These are phyloP conservation scores for Ferdinandea cuprea DNA, from an alignment of 2,888 invertebrate genomes.

Conservation along the genomic window DNA sequence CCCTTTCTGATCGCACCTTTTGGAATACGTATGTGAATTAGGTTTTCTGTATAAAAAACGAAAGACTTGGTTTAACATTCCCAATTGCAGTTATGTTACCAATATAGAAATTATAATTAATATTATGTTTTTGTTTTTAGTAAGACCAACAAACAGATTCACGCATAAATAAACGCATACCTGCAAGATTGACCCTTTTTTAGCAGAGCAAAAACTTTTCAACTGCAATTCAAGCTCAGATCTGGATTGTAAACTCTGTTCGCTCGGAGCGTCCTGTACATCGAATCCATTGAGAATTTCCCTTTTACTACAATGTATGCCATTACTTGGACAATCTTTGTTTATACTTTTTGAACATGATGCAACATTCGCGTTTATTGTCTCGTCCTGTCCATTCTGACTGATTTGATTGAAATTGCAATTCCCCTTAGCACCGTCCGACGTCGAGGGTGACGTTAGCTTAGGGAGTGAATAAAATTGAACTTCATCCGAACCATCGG, in stretches of 20 bases:
- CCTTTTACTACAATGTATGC: conserved; percentile 43
- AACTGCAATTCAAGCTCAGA: conserved; percentile 88
- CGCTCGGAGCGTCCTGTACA: conserved; percentile 80
- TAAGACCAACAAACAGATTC: too few species aligned
- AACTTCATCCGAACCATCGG: conserved; percentile 36
- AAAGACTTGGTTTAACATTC: too few species aligned
- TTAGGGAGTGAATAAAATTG: conserved; percentile 45
- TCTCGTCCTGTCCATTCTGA: conserved; percentile 53
- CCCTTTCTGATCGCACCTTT: too few species aligned
- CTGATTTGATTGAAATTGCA: conserved; percentile 45
- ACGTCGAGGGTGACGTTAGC: conserved; percentile 37
- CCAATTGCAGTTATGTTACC: too few species aligned
- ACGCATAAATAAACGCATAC: conserved; percentile 24
- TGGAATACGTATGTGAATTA: too few species aligned
- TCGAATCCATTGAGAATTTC: conserved; percentile 74
- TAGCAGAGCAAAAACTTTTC: conserved; percentile 85
- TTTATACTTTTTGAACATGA: conserved; percentile 72
- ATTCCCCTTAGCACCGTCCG: conserved; percentile 30
- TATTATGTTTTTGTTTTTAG: too few species aligned
- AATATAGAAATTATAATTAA: too few species aligned
- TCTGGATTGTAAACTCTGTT: conserved; percentile 90
- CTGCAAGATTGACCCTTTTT: conserved; percentile 69
- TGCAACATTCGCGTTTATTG: conserved; percentile 76
- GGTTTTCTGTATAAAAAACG: too few species aligned
- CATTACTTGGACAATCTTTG: conserved; percentile 43